phyloP scores from a whole-genome alignment of 2,113 vertebrate species.

The Pterocles orientalis region DNA sequence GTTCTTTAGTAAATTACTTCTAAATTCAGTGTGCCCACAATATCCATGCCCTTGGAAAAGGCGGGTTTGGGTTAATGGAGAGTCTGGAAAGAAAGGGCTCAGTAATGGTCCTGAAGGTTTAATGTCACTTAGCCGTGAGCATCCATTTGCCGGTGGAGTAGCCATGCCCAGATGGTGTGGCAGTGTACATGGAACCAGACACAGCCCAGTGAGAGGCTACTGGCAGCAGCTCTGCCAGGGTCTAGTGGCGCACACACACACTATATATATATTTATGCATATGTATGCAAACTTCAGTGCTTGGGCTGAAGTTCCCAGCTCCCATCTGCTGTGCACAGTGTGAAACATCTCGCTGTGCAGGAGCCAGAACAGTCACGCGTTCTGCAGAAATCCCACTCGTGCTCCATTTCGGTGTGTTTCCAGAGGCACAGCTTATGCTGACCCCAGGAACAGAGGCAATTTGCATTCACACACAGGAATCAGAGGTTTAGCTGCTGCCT shows the following conservation, averaged over 20 bases:
- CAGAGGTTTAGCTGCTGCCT: not conserved
- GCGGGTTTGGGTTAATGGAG: not conserved
- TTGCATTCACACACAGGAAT: not conserved
- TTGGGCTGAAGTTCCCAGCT: conserved; percentile 18
- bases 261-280: not conserved
- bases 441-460: not conserved
- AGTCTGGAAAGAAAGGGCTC: not conserved
- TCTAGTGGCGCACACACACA: not conserved
- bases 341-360: conserved; percentile 9
- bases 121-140: fast-evolving
- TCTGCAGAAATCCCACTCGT: not conserved
- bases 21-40: not conserved
- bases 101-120: not conserved
- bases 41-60: not conserved
- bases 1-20: not conserved
- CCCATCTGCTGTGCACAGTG: conserved; percentile 52
- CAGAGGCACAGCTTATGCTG: conserved; percentile 14
- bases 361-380: not conserved
- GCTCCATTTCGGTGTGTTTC: not conserved
- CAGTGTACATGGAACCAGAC: not conserved
- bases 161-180: fast-evolving
- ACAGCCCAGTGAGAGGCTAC: not conserved
- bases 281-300: not conserved
- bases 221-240: not conserved
- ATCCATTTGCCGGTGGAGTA: not conserved